Base-by-base conservation (phyloP, 2,888 invertebrate genomes). In the Eilema caniola region DNA sequence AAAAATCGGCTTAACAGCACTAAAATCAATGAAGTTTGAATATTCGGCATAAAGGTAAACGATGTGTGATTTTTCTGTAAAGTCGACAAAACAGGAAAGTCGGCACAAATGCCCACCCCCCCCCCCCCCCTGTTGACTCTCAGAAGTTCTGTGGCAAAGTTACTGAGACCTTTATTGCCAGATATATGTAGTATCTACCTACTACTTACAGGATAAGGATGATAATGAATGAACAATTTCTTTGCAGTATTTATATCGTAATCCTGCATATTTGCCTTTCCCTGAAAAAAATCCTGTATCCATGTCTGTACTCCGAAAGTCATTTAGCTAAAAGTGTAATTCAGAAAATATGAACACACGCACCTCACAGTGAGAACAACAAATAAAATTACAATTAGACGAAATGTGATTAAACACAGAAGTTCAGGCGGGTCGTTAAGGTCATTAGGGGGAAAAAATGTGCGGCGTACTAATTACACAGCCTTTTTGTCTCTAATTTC, bases 381-480 rank as follows among this genome's bases (percentile, higher is more conserved):
- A 67, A 69, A 57, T 67, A 68, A 59, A 37, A 75, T 67, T 64
- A 69, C 67, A 67, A 62, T 64, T 57, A 69, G 47, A 61, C 41
- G 47, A 62, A 28, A 59, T 66, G 63, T 73, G 53, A 75, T 75
- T 75, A 72, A 74, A 77, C 61, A 61, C 28, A 70, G 59, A 76
- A 72, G 65, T 80, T 69, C 62, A 24, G 41, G 5, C 37, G 59
- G 59, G 62, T 77, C 73, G 60, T 75, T 75, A 76, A 64, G 63
- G 67, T 65, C 72, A 70, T 70, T 70, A 70, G 25, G 66, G n/a
- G 64, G 62, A 64, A 66, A 68, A 66, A 80, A 74, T 75, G 71
- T 64, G 25, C 62, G 56, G 60, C 33, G 37, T 57, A 70, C 67
- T 80, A 80, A 83, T 83, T 79, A 79, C 82, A 62, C 33, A 64